phyloP scores from a whole-genome alignment of 1,140 invertebrate genomes.

The Chlorops oryzae region DNA sequence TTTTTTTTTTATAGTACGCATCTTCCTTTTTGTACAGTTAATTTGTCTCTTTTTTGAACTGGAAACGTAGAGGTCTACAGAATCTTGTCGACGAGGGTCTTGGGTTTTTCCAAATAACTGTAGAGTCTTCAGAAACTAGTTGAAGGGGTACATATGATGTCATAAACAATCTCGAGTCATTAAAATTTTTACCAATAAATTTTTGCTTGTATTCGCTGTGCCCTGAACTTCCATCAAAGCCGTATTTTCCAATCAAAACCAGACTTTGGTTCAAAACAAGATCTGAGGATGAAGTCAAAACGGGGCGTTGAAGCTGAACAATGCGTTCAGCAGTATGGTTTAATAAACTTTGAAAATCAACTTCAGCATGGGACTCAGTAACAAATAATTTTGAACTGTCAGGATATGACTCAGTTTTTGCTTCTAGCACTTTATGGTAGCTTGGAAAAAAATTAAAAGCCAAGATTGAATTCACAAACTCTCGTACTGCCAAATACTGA shows the following conservation, averaged over 20 bases:
- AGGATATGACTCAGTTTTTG: slow-evolving; percentile 11
- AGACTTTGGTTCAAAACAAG: slow-evolving; percentile 10
- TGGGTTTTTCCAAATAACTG: slow-evolving; percentile 17
- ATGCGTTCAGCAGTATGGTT: slow-evolving; percentile 11
- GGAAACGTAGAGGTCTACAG: slow-evolving; percentile 18
- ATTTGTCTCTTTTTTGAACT: slow-evolving; percentile 16
- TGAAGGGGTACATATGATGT: slow-evolving; percentile 19
- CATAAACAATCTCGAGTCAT: slow-evolving; percentile 19
- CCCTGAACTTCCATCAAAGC: slow-evolving; percentile 17
- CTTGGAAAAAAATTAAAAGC: slow-evolving; percentile 13
- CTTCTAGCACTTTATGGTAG: slow-evolving; percentile 9
- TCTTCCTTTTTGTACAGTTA: slow-evolving; percentile 11
- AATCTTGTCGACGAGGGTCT: slow-evolving; percentile 16
- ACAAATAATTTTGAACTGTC: slow-evolving; percentile 10
- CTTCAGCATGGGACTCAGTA: slow-evolving; percentile 8
- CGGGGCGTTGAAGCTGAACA: slow-evolving; percentile 10
- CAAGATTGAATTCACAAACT: slow-evolving; percentile 13
- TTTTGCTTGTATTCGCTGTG: slow-evolving; percentile 20
- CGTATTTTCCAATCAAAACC: slow-evolving; percentile 16
- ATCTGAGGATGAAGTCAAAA: slow-evolving; percentile 5
- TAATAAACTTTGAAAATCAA: slow-evolving; percentile 14
- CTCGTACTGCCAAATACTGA: slow-evolving; percentile 14
- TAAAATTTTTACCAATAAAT: slow-evolving; percentile 8
- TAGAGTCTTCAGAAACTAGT: slow-evolving; percentile 6
- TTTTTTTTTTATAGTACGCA: slow-evolving; percentile 10